Evolutionary conservation across 1,140 invertebrate species (phyloP).

Genomic region (Archegozetes longisetosus): DNA sequence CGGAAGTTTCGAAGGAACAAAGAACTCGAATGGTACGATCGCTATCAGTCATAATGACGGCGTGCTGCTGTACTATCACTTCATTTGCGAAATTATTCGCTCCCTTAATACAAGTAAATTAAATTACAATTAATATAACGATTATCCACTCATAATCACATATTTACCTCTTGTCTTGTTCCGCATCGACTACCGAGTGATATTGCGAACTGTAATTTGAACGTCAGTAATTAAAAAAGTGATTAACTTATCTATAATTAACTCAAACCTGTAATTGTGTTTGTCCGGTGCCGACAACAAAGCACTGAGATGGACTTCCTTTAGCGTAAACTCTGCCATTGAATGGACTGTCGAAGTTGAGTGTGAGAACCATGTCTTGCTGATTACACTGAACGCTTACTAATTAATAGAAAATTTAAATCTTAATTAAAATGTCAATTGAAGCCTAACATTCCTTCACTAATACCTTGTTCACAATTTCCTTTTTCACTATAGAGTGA

Average conservation of each 20-base stretch:
- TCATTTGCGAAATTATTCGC: slow-evolving; percentile 35
- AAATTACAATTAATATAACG: slow-evolving; percentile 5
- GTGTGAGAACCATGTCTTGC: slow-evolving; percentile 36
- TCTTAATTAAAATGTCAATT: no score
- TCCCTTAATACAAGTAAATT: slow-evolving; percentile 23
- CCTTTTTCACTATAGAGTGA: slow-evolving; percentile 35
- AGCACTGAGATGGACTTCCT: slow-evolving; percentile 35
- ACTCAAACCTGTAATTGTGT: slow-evolving; percentile 24
- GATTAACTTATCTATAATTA: not conserved
- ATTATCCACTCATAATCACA: not conserved
- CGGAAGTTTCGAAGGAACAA: slow-evolving; percentile 34
- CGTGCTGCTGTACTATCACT: slow-evolving; percentile 37
- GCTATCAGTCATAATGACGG: slow-evolving; percentile 37
- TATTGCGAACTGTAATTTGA: slow-evolving; percentile 28
- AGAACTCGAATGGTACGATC: slow-evolving; percentile 36
- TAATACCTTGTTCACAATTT: slow-evolving; percentile 34
- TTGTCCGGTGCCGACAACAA: slow-evolving; percentile 35
- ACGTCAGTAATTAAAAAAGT: not conserved
- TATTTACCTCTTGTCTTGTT: slow-evolving; percentile 31
- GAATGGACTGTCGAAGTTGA: slow-evolving; percentile 35
- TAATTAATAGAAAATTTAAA: slow-evolving; percentile 19
- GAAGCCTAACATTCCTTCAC: no score
- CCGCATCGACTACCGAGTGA: slow-evolving; percentile 34
- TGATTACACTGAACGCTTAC: slow-evolving; percentile 37
- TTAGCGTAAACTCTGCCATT: slow-evolving; percentile 37